A percentile compares a stretch with the other conserved stretches of the same genome.
Conservation (phyloP, 2,113 vertebrate species). For the Ellobius talpinus region DNA sequence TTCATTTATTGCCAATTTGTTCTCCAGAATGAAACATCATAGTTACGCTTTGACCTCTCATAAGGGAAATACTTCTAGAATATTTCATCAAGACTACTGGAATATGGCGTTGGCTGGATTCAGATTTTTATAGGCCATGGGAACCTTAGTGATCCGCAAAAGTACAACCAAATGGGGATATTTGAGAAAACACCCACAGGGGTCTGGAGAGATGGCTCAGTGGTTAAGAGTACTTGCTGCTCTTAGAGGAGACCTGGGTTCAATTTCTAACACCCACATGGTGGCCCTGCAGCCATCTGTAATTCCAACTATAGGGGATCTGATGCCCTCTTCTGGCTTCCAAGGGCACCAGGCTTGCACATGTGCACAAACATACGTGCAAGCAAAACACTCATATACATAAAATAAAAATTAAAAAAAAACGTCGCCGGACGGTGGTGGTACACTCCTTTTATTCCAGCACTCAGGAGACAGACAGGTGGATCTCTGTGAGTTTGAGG, state of each 20-base stretch:
- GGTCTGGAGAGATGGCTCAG: not conserved
- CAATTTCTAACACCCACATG: not conserved
- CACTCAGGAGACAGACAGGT: not conserved
- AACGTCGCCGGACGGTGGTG: accelerated
- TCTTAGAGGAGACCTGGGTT: not conserved
- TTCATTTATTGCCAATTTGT: not conserved
- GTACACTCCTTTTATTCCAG: not conserved
- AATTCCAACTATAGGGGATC: not conserved
- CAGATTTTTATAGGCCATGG: not conserved
- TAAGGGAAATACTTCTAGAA: not conserved
- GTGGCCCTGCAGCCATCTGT: not conserved
- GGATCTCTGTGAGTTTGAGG: not conserved
- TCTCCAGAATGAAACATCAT: slow-evolving; percentile 21
- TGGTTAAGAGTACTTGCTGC: not conserved
- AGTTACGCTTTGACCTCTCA: not conserved
- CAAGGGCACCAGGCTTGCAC: not conserved
- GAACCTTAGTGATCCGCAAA: not conserved
- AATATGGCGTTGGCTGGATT: not conserved
- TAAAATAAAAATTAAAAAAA: not conserved
- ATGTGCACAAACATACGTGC: not conserved
- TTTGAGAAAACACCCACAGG: not conserved
- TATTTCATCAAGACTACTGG: not conserved
- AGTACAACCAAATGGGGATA: not conserved
- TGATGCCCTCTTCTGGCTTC: not conserved
- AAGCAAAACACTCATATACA: not conserved